phyloP scores from a whole-genome alignment of 2,888 invertebrate genomes.

The Callinectes sapidus region DNA sequence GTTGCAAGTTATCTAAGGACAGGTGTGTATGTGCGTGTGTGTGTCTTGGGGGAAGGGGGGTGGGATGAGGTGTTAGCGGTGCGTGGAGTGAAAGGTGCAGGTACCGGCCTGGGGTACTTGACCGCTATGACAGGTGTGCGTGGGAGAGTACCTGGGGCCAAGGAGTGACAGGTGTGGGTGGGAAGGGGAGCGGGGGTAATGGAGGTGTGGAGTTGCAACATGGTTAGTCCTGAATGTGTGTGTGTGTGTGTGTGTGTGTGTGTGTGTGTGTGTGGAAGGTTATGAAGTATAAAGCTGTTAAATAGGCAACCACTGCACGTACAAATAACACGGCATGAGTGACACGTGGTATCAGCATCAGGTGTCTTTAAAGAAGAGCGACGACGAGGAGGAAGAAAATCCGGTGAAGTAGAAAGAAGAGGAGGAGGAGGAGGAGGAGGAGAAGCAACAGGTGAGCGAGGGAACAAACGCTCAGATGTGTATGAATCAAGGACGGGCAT shows the following conservation, averaged over 20 bases:
- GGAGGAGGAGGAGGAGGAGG: neutral
- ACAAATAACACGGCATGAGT: neutral
- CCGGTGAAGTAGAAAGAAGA: neutral
- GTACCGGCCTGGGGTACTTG: conserved; percentile 21
- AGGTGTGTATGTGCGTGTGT: neutral
- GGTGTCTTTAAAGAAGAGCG: neutral
- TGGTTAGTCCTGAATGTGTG: neutral
- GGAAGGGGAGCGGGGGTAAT: neutral
- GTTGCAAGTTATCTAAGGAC: neutral
- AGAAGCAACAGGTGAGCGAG: neutral
- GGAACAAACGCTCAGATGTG: neutral
- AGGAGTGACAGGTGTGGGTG: neutral
- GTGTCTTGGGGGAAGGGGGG: neutral
- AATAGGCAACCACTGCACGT: neutral
- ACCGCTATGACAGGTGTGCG: conserved; percentile 37
- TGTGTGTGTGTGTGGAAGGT: neutral
- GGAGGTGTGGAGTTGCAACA: conserved; percentile 22
- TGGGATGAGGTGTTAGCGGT: conserved; percentile 1
- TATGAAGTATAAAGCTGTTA: neutral
- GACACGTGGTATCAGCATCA: neutral
- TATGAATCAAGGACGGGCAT: neutral
- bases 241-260: conserved; percentile 25
- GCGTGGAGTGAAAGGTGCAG: conserved; percentile 14
- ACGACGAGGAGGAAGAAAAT: neutral
- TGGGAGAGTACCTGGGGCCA: conserved; percentile 24